Evolutionary conservation across 2,888 invertebrate species (phyloP).

Genomic region (Parnassius glacialis): DNA sequence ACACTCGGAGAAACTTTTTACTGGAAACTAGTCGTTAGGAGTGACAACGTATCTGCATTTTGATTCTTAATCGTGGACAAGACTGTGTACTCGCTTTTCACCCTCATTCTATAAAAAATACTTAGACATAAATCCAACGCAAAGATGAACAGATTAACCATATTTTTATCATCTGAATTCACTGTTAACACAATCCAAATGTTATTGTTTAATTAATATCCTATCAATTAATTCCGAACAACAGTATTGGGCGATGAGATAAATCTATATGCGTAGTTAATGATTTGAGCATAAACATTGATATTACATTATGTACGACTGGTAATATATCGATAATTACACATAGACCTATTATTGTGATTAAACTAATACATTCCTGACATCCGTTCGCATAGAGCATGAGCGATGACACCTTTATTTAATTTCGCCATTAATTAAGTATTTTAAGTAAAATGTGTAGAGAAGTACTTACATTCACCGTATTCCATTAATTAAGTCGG

Average conservation of each 20-base stretch:
- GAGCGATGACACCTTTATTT: constrained; percentile 1
- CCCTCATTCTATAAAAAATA: background rate
- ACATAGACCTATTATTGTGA: constrained; percentile 4
- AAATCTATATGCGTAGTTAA: constrained; percentile 23
- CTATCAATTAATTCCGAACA: constrained; percentile 26
- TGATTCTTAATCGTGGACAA: no score
- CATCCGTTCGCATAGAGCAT: constrained; percentile 1
- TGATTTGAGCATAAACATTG: constrained; percentile 18
- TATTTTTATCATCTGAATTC: constrained; percentile 1
- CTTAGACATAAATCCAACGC: background rate
- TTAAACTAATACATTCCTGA: constrained; percentile 8
- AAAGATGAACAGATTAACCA: background rate
- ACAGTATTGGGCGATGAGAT: constrained; percentile 15
- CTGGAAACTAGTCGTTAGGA: no score
- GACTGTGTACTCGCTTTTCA: no score
- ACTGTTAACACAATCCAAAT: constrained; percentile 10
- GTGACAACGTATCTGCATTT: no score
- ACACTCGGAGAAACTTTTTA: no score
- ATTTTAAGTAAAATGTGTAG: background rate
- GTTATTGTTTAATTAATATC: constrained; percentile 26
- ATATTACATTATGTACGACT: constrained; percentile 9
- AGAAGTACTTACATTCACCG: background rate
- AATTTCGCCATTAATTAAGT: background rate
- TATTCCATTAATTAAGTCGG: background rate
- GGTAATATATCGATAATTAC: constrained; percentile 14